Base-by-base conservation (phyloP, 35 echinoderm and acorn worm species). In the Apostichopus japonicus region DNA sequence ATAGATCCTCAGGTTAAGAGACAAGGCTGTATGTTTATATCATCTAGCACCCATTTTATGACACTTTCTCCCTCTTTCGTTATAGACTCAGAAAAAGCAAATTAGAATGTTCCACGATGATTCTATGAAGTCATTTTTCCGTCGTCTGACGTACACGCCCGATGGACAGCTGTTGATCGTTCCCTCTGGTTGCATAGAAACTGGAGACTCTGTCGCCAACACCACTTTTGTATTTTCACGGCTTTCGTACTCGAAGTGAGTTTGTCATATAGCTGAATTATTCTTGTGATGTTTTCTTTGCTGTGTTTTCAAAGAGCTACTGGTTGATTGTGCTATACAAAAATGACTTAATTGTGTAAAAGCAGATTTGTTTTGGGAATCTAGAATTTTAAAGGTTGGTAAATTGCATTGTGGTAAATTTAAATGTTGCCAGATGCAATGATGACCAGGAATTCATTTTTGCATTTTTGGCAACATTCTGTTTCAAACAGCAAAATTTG, bases 41-140 rank as follows among this genome's bases (percentile, higher is more conserved):
- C 33, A 44, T 4, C 33, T 44, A 10, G 11, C 19, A 67, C 19
- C 5, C 63, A 67, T 8, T 67, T 67, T 11, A 67, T 4, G 63
- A 67, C 11, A 67, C 11, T 67, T 67, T 67, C 63, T 67, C 63
- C 23, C 6, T 80, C 22, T 8, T 44, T 80, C 24, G 8, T 54
- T 24, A 10, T 13, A 15, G 78, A 75, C 78, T 71, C 87, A 92
- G 56, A 93, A 78, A 3, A 99, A 96, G 83, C 97, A 99, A 81
- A 72, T 82, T 84, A 55, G 97, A 6, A 96, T 99, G 97, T 99
- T 99, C 72, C 97, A 99, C 54, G 97, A 99, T 54, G 97, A 99
- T 91, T 95, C 93, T 61, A 93, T 99, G 95, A 99, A 94, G 76
- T 99, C 97, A 1, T 99, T 99, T 91, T 99, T 99, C 92, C 95